Conservation (phyloP, 2,113 vertebrate genomes). For the Ageneiosus marmoratus region DNA sequence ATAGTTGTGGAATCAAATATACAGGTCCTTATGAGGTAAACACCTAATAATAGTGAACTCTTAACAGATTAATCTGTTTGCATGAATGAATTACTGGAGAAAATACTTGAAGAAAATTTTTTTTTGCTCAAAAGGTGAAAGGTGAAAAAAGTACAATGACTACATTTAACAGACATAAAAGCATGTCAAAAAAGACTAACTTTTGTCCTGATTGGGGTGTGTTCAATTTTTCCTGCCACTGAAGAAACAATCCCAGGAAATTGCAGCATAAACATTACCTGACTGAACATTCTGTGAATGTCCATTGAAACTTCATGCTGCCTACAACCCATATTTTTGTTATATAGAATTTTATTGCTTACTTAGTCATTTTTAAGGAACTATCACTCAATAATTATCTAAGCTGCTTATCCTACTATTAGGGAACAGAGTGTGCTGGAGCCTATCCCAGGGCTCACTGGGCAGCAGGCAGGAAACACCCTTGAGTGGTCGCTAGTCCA, state of each 20-base stretch:
- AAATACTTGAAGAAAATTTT: not conserved
- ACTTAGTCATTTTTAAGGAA: not conserved
- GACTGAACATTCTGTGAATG: conserved; percentile 18
- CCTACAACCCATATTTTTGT: not conserved
- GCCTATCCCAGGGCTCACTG: too few relatives aligned
- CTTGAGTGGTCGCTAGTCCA: too few relatives aligned
- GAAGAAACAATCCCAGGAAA: conserved; percentile 58
- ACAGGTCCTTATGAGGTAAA: not conserved
- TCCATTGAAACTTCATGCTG: conserved; percentile 4
- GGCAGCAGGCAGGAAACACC: too few relatives aligned
- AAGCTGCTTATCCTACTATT: too few relatives aligned
- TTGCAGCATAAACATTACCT: conserved; percentile 46
- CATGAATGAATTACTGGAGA: not conserved
- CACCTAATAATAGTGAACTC: not conserved
- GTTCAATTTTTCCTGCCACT: conserved; percentile 29
- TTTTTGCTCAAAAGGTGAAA: too few relatives aligned
- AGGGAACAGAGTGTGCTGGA: too few relatives aligned
- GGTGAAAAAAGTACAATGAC: conserved; percentile 23
- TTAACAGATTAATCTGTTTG: not conserved
- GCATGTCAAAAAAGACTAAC: conserved; percentile 7
- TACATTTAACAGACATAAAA: conserved; percentile 27
- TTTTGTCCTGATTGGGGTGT: conserved; percentile 39
- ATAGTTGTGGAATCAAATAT: not conserved
- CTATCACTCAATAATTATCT: not conserved
- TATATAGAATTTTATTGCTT: not conserved